Evolutionary conservation across 2,797 vertebrate species (phyloP), one percentile per base, ranked within the genome.

Genomic region (Tiaroga cobitis): DNA sequence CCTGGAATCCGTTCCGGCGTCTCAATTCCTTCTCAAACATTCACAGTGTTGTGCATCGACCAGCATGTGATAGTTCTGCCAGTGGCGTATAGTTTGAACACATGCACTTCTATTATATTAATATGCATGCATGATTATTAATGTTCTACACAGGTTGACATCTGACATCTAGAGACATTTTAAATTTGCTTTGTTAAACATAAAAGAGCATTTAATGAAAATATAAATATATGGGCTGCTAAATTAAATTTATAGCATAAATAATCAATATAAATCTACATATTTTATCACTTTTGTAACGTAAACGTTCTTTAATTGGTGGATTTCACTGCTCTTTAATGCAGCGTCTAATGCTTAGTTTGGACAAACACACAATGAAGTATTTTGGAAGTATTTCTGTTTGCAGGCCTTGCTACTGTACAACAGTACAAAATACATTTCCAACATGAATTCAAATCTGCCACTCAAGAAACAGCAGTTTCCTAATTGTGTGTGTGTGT

Each of bases 81-180:
- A 10, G 51, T 10, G 26, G 32, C 24, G 5, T 5, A 5, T 1
- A 56, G 21, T 24, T 24, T 77, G 34, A 77, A 59, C 24, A 59
- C 21, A 41, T 19, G 37, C 34, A 41, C 51, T 39, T 77, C 37
- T 59, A 39, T 5, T 41, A 26, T 72, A 46, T 61, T 34, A 77
- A n/a, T 39, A 77, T 59, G 34, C 32, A 75, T 24, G 46, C 75
- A 77, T 56, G 54, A 61, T 41, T 59, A 61, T 77, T 39, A n/a
- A 59, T n/a, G 49, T 11, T 56, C 10, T 37, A 0, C 8, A 75
- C 69, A 26, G 16, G 54, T 56, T 72, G 70, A 73, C 24, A 9
- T 5, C 69, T 26, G 69, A 43, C 3, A 5, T 46, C 41, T 26
- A 5, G 19, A 69, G 24, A 46, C 41, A 29, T 10, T 72, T 46